These are phyloP conservation scores for Bugula neritina DNA, from an alignment of 2,888 invertebrate genomes.

Conservation along the genomic window DNA sequence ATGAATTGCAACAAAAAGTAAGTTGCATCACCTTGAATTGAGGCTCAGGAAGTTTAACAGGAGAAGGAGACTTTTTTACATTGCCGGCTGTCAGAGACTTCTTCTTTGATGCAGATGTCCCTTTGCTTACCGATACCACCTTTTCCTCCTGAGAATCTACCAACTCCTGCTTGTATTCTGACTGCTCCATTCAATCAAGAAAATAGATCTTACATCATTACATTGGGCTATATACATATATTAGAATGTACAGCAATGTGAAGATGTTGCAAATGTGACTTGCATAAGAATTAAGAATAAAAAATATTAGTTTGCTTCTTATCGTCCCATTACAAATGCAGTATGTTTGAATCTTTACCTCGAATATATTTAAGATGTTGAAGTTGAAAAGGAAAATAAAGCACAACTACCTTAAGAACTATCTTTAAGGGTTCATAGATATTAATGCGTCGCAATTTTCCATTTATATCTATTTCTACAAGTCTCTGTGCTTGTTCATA, in stretches of 20 bases:
- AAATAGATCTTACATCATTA: no score
- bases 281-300: no score
- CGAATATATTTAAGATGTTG: no score
- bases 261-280: no score
- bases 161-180: neutral
- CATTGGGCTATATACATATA: no score
- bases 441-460: conserved; percentile 64
- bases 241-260: no score
- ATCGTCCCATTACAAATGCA: no score
- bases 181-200: no score
- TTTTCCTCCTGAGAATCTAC: neutral
- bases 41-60: conserved; percentile 64
- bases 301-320: no score
- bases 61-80: conserved; percentile 2
- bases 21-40: conserved; percentile 59
- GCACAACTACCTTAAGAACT: conserved; percentile 40
- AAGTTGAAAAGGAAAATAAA: no score
- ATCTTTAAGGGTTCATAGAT: conserved; percentile 56
- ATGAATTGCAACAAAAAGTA: no score
- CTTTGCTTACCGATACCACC: neutral
- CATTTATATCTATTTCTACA: conserved; percentile 80
- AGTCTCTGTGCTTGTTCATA: conserved; percentile 79
- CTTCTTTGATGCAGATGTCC: conserved; percentile 1
- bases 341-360: no score
- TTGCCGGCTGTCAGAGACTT: neutral